phyloP scores from a whole-genome alignment of 2,888 invertebrate species.

The Drosophila buzzatii region DNA sequence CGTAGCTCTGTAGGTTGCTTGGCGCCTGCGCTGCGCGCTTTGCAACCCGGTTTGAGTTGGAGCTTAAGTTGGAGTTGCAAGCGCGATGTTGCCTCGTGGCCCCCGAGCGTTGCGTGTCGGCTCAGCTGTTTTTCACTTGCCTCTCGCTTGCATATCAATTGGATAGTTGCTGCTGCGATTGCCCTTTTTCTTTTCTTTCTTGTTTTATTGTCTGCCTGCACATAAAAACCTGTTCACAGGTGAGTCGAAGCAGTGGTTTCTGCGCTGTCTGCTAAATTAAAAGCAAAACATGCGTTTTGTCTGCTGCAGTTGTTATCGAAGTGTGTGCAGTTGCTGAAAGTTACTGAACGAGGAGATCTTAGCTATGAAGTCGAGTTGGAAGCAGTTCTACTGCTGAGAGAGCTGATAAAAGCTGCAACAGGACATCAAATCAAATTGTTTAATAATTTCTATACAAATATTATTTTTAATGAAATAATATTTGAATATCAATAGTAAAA shows the following conservation, averaged over 20 bases:
- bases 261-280: slow-evolving; percentile 67
- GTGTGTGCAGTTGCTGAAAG: slow-evolving; percentile 25
- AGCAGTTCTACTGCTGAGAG: too few relatives aligned
- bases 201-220: slow-evolving; percentile 15
- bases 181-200: slow-evolving; percentile 47
- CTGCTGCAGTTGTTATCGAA: slow-evolving; percentile 56
- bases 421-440: too few relatives aligned
- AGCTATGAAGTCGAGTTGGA: neutral
- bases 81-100: neutral
- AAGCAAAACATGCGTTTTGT: slow-evolving; percentile 77
- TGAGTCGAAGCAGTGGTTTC: slow-evolving; percentile 40
- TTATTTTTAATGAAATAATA: too few relatives aligned
- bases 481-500: too few relatives aligned
- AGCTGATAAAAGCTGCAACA: neutral
- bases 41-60: slow-evolving; percentile 35
- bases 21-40: slow-evolving; percentile 37
- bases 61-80: slow-evolving; percentile 16
- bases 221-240: slow-evolving; percentile 64
- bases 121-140: slow-evolving; percentile 66
- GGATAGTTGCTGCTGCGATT: slow-evolving; percentile 30
- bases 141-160: slow-evolving; percentile 62
- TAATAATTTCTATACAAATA: too few relatives aligned
- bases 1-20: slow-evolving; percentile 18
- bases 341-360: slow-evolving; percentile 4
- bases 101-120: slow-evolving; percentile 62